Evolutionary conservation across 2,888 invertebrate species (phyloP).

Genomic region (Epirrita christyi): DNA sequence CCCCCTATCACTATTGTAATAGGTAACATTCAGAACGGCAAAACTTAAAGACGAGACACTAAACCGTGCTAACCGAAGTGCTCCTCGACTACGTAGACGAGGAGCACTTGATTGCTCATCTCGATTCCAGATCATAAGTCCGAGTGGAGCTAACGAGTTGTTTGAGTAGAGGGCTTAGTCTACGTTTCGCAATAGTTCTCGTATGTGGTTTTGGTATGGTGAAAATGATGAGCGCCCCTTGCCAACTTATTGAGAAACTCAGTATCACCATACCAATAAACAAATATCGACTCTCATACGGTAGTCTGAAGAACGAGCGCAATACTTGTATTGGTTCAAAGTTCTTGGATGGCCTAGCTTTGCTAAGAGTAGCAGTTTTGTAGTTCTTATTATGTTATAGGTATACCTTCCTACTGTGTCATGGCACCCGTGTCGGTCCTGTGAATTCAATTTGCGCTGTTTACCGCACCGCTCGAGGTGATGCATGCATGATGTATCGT

Average conservation of each 20-base stretch:
- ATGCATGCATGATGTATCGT: slow-evolving; percentile 16
- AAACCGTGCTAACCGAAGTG: slow-evolving; percentile 21
- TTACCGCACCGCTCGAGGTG: slow-evolving; percentile 19
- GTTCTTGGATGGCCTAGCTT: too few species aligned
- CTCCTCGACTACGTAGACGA: slow-evolving; percentile 20
- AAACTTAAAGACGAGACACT: slow-evolving; percentile 25
- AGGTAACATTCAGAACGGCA: slow-evolving; percentile 37
- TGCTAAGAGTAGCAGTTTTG: too few species aligned
- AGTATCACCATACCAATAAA: too few species aligned
- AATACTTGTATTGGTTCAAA: too few species aligned
- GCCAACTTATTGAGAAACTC: too few species aligned
- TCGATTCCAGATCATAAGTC: slow-evolving; percentile 50
- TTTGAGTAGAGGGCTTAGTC: slow-evolving; percentile 28
- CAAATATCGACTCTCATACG: too few species aligned
- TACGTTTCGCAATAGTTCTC: too few species aligned
- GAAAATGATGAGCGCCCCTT: too few species aligned
- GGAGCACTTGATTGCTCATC: slow-evolving; percentile 44
- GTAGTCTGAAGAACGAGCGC: too few species aligned
- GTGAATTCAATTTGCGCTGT: slow-evolving; percentile 30
- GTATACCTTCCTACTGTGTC: slow-evolving; percentile 2
- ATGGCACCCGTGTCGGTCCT: slow-evolving; percentile 17
- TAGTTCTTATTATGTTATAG: too few species aligned
- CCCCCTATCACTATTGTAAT: slow-evolving; percentile 45
- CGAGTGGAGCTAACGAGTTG: slow-evolving; percentile 33
- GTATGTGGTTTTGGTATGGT: too few species aligned